Conservation (phyloP, 2,888 invertebrate species). For the Lasioglossum calceatum region DNA sequence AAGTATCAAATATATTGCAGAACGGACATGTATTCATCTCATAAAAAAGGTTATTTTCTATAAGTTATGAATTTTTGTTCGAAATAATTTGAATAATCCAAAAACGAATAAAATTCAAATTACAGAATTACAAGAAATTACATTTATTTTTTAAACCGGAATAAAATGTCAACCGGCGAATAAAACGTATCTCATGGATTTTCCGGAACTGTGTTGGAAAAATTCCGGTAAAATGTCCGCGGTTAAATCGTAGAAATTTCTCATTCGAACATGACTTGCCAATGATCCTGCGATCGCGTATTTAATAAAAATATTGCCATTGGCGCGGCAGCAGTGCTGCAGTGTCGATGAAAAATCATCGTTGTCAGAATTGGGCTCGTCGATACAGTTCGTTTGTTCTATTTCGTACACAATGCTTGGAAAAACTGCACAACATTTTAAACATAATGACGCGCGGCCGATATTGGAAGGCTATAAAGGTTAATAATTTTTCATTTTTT, state of each 20-base stretch:
- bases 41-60: too few species aligned
- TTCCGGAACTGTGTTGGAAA: slow-evolving; percentile 17
- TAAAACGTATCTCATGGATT: slow-evolving; percentile 22
- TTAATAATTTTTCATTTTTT: too few species aligned
- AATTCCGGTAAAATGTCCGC: slow-evolving; percentile 34
- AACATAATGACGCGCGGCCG: too few species aligned
- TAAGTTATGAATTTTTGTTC: too few species aligned
- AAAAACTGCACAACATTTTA: too few species aligned
- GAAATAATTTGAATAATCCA: too few species aligned
- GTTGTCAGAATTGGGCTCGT: not conserved
- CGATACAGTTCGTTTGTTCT: not conserved
- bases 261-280: slow-evolving; percentile 28
- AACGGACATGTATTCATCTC: too few species aligned
- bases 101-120: not conserved
- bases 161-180: not conserved
- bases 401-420: not conserved
- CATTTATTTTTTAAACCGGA: slow-evolving; percentile 1
- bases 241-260: not conserved
- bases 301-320: slow-evolving; percentile 36
- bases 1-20: too few species aligned
- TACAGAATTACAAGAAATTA: too few species aligned
- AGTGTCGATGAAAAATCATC: not conserved
- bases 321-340: not conserved
- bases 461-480: too few species aligned
- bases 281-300: slow-evolving; percentile 26